phyloP scores from a whole-genome alignment of 2,797 vertebrate genomes.

The Smutsia temminckii region DNA sequence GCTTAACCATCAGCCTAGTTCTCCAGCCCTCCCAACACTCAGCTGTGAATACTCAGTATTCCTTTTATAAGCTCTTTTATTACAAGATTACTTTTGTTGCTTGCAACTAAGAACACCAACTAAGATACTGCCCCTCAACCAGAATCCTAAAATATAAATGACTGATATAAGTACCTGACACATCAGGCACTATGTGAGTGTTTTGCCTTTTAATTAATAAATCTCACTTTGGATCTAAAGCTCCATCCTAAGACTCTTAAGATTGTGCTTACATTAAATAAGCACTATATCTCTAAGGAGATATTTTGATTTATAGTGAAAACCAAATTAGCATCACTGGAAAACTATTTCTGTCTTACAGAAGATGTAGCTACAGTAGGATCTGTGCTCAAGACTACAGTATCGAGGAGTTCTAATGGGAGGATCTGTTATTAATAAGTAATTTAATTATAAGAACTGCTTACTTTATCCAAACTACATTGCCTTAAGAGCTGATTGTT shows the following conservation, averaged over 20 bases:
- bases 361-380: conserved; percentile 33
- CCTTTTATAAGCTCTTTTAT: background rate
- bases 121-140: background rate
- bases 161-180: background rate
- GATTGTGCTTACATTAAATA: background rate
- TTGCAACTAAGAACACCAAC: background rate
- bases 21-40: background rate
- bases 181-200: background rate
- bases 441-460: conserved; percentile 57
- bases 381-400: conserved; percentile 6
- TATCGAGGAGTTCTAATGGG: conserved; percentile 33
- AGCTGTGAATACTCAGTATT: background rate
- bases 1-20: background rate
- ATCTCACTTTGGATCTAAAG: background rate
- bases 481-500: conserved; percentile 43
- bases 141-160: background rate
- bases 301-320: conserved; percentile 4
- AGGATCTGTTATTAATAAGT: conserved; percentile 51
- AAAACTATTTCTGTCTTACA: conserved; percentile 21
- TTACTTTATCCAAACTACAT: conserved; percentile 6
- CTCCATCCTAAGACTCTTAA: background rate
- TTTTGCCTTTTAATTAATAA: background rate
- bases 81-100: background rate
- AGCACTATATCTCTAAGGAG: background rate
- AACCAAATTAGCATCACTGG: background rate